These are phyloP conservation scores for Rhea americana DNA, from an alignment of 2,113 vertebrate species.

Conservation along the genomic window DNA sequence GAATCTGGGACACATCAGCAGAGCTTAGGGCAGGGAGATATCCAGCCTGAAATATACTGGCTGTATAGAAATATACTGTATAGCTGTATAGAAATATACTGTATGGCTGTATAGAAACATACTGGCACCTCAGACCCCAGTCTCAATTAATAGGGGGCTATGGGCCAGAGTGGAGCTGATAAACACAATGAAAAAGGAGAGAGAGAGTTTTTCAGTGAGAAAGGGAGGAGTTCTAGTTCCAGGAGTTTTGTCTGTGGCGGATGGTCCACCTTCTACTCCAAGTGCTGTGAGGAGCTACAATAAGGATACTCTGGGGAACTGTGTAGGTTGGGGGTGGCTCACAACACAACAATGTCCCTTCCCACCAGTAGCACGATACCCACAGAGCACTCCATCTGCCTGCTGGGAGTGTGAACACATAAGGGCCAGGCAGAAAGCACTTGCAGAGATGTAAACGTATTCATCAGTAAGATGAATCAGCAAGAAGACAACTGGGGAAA, in stretches of 20 bases:
- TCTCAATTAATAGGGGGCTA: too few relatives aligned
- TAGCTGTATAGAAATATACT: too few relatives aligned
- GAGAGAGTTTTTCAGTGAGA: not conserved
- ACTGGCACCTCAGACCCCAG: not conserved
- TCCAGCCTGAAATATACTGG: not conserved
- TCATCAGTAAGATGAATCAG: not conserved
- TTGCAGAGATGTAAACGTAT: not conserved
- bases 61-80: too few relatives aligned
- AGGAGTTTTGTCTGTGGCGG: not conserved
- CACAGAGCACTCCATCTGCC: not conserved
- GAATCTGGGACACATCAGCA: not conserved
- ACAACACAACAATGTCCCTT: not conserved
- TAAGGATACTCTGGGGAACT: not conserved
- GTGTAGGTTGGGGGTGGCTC: too few relatives aligned
- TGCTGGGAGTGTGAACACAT: not conserved
- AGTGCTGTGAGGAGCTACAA: not conserved
- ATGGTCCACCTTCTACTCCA: not conserved
- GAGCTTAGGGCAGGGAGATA: too few relatives aligned
- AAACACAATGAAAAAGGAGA: too few relatives aligned
- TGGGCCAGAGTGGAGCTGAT: not conserved
- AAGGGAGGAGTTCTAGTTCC: not conserved
- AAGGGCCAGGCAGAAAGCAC: not conserved
- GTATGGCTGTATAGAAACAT: too few relatives aligned
- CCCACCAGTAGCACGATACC: not conserved
- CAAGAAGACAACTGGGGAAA: too few relatives aligned